Evolutionary conservation across 1,140 invertebrate genomes (phyloP), one percentile per base, ranked within the genome.

Genomic region (Pseudobourletiella spinata): DNA sequence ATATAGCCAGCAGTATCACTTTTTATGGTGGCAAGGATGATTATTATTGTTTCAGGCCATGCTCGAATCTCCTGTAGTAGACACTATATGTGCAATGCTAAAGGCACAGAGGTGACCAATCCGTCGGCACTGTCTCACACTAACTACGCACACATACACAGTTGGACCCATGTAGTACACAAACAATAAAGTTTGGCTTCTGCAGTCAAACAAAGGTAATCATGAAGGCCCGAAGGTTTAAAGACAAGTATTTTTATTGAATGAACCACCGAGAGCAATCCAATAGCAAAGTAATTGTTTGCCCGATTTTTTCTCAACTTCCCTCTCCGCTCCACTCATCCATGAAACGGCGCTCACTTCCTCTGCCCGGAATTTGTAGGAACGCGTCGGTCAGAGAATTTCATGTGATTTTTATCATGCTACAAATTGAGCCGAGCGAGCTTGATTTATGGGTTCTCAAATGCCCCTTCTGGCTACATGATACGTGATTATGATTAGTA

Each of bases 401-500:
- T 39, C 32, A 8, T 11, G 25, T 44, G 56, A 42, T 57, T 57
- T 57, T 57, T 57, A 57, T 57, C 22, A 22, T 6, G 29, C 56
- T 57, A 44, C 56, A 57, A 57, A 57, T 57, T 57, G 39, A 42
- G 43, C 56, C 43, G 20, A 29, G 56, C 39, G 43, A 15, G n/a
- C 56, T 57, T 57, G 56, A 57, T 57, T 57, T 57, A 57, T 57
- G 42, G 56, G 35, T 44, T 42, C 56, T 57, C 35, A 57, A 57
- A 44, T 57, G 43, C 46, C 26, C 29, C 56, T 57, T 44, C 39
- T n/a, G 46, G 56, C 56, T 28, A 57, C 39, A 42, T 44, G 56
- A 57, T 35, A 57, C 42, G 39, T 57, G 39, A 57, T 44, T 25
- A 44, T 57, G 30, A 39, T 39, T 39, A 39, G 8, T 39, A 39